Conservation (phyloP, 2,888 invertebrate species). For the Dascillus cervinus region DNA sequence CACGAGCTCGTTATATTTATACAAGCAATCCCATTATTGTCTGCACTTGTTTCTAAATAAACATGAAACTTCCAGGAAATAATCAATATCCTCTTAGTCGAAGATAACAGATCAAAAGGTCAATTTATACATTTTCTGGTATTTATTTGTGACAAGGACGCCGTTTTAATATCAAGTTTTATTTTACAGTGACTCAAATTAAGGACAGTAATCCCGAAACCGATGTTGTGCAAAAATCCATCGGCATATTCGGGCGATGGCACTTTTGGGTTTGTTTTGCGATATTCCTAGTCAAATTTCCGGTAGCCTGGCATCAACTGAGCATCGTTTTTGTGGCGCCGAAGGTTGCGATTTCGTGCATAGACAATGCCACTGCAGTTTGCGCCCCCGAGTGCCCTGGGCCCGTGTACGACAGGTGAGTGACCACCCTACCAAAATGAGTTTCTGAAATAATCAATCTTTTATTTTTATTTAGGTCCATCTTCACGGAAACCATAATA, state of each 20-base stretch:
- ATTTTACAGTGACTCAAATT: not conserved
- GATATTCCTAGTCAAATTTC: conserved; percentile 66
- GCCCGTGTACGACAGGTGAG: conserved; percentile 54
- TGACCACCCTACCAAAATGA: not conserved
- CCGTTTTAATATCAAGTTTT: no score
- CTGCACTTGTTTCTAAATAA: no score
- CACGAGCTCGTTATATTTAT: no score
- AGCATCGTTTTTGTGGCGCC: conserved; percentile 72
- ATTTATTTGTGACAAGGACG: no score
- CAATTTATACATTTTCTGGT: no score
- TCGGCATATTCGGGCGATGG: conserved; percentile 68
- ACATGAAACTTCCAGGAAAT: no score
- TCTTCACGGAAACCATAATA: conserved; percentile 64
- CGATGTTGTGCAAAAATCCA: conserved; percentile 61
- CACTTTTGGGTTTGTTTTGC: conserved; percentile 63
- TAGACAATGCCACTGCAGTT: conserved; percentile 41
- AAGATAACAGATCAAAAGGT: no score
- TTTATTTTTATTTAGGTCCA: conserved; percentile 25
- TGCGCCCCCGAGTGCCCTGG: conserved; percentile 50
- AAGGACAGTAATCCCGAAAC: conserved; percentile 21
- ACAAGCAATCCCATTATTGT: no score
- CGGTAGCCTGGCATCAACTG: conserved; percentile 74
- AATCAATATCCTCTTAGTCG: no score
- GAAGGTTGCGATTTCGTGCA: conserved; percentile 48
- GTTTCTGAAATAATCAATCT: not conserved